Percentiles rank a stretch among this genome's conserved stretches.
Evolutionary conservation across 2,888 invertebrate species (phyloP).

Genomic region (Conus canariensis): DNA sequence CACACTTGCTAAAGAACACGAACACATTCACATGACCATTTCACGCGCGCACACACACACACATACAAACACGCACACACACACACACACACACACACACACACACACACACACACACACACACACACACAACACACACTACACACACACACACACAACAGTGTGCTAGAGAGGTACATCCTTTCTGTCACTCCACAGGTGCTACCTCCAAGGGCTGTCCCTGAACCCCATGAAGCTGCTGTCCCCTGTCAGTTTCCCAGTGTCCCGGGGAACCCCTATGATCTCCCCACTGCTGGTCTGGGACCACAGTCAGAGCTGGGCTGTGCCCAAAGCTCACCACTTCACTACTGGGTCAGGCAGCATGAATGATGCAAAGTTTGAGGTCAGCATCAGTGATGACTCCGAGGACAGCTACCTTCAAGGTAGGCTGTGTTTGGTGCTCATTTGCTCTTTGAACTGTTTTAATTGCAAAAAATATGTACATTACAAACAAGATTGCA

Average conservation of each 20-base stretch:
- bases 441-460: too few species aligned
- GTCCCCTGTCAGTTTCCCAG: conserved; percentile 85
- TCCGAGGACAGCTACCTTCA: conserved; percentile 49
- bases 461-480: too few species aligned
- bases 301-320: conserved; percentile 93
- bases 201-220: conserved; percentile 89
- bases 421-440: background rate
- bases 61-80: too few species aligned
- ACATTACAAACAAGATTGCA: too few species aligned
- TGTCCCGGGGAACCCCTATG: conserved; percentile 91
- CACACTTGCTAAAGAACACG: too few species aligned
- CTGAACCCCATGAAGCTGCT: conserved; percentile 88
- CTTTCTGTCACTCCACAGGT: conserved; percentile 77
- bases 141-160: too few species aligned
- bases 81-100: too few species aligned
- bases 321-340: conserved; percentile 75
- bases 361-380: conserved; percentile 67
- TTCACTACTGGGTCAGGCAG: conserved; percentile 61
- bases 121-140: too few species aligned
- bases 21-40: too few species aligned
- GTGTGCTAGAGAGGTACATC: too few species aligned
- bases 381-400: conserved; percentile 53
- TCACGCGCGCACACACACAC: too few species aligned
- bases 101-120: too few species aligned
- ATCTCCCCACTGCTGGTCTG: conserved; percentile 91